phyloP scores from a whole-genome alignment of 2,888 invertebrate genomes.

The Tenthredo scrophulariae region DNA sequence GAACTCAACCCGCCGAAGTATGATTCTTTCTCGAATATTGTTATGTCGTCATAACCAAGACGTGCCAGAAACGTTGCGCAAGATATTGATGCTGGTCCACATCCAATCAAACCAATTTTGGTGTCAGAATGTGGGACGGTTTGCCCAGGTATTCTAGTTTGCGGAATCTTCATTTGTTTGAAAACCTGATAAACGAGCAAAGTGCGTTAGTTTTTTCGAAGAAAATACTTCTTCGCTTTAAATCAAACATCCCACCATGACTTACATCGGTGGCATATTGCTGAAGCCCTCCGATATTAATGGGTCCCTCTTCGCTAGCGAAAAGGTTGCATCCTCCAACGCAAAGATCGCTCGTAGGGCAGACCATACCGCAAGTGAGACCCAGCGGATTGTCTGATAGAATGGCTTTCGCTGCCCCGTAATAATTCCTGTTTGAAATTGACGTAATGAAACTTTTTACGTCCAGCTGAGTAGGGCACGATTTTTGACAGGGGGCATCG shows the following conservation, averaged over 20 bases:
- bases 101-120: constrained; percentile 94
- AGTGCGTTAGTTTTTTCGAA: background rate
- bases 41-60: constrained; percentile 94
- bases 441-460: constrained; percentile 98
- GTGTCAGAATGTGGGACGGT: constrained; percentile 79
- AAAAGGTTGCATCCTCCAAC: constrained; percentile 98
- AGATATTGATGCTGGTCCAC: constrained; percentile 97
- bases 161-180: constrained; percentile 95
- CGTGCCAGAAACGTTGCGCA: constrained; percentile 97
- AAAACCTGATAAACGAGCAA: constrained; percentile 84
- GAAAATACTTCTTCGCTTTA: background rate
- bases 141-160: constrained; percentile 89
- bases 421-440: constrained; percentile 98
- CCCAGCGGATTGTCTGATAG: constrained; percentile 98
- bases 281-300: constrained; percentile 98
- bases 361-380: constrained; percentile 98
- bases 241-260: background rate
- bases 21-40: constrained; percentile 93
- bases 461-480: constrained; percentile 98
- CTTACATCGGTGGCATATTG: constrained; percentile 97
- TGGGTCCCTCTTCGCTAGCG: constrained; percentile 97
- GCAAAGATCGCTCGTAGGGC: constrained; percentile 98
- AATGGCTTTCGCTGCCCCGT: constrained; percentile 97
- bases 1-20: constrained; percentile 96
- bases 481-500: constrained; percentile 99